Evolutionary conservation across 2,797 vertebrate species (phyloP), one percentile per base, ranked within the genome.

Genomic region (Leptodactylus fallax): DNA sequence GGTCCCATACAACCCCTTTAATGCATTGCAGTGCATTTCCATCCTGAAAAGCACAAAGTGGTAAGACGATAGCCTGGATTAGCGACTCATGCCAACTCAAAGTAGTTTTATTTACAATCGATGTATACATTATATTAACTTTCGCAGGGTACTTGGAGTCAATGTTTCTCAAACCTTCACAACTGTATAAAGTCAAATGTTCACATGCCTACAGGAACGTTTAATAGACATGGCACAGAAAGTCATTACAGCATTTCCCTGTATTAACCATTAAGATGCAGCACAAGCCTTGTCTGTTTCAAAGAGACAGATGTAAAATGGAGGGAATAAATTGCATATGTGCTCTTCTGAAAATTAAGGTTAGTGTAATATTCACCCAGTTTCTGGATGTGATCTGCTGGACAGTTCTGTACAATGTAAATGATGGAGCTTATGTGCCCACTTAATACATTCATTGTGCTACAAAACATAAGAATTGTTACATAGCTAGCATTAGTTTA

Each of bases 171-270:
- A 79, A 63, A 49, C 65, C 55, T 36, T 81, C 77, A 36, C 56
- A 87, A 21, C 21, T 27, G 81, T 84, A 81, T 85, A 67, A 53
- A 92, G 74, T 93, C 92, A 93, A 92, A 91, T 91, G 93, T 90
- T 78, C 91, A 94, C 93, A 93, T 88, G 89, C 91, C 47, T 60
- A 85, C 49, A 67, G 83, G 67, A 91, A 86, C 86, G 58, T 71
- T 55, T 63, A 72, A 72, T 85, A 85, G 63, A 74, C 55, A 51
- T 69, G 74, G 76, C 65, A 85, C 63, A 72, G 74, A 85, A 79
- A 19, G 61, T 21, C 5, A 12, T 36, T 74, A 76, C 67, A 47
- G 3, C 21, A 19, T 19, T 17, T 53, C 13, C 71, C 74, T 36
- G 3, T 16, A 7, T 77, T 77, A 27, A 65, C 45, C 45, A 85